Conservation (phyloP, 2,113 vertebrate genomes). For the Orthonyx spaldingii region DNA sequence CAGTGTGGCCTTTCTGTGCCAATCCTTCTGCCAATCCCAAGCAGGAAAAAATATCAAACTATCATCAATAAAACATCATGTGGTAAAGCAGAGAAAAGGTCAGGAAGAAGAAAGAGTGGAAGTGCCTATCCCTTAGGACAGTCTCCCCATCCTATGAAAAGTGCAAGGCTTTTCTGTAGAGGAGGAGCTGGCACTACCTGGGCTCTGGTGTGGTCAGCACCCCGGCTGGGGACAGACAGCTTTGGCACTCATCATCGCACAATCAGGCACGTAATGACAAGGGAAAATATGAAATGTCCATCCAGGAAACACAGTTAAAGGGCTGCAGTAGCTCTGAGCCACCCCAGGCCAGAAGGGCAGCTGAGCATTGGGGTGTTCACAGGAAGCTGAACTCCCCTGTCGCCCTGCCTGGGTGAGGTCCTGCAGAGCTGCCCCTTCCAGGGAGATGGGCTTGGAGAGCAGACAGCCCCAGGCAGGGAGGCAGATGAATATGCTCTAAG, state of each 20-base stretch:
- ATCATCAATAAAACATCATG: not conserved
- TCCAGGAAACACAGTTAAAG: accelerated
- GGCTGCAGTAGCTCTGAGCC: not conserved
- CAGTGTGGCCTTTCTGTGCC: not conserved
- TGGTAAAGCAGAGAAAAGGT: not conserved
- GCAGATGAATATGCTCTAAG: accelerated
- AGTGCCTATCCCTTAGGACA: not conserved
- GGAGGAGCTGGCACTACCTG: not conserved
- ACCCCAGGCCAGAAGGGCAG: not conserved
- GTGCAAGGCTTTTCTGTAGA: accelerated
- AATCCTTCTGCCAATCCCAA: not conserved
- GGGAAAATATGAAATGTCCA: not conserved
- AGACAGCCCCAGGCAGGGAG: not conserved
- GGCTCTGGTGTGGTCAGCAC: not conserved
- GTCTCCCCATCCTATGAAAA: accelerated
- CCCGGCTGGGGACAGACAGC: not conserved
- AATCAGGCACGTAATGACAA: accelerated
- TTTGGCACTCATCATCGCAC: not conserved
- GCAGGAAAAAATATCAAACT: accelerated
- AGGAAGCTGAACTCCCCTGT: not conserved
- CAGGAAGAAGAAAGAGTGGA: not conserved
- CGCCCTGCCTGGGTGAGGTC: accelerated
- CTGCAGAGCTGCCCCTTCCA: not conserved
- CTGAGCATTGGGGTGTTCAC: not conserved
- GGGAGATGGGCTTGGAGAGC: not conserved